Evolutionary conservation across 1,140 invertebrate species (phyloP).

Genomic region (Drosophila elegans): DNA sequence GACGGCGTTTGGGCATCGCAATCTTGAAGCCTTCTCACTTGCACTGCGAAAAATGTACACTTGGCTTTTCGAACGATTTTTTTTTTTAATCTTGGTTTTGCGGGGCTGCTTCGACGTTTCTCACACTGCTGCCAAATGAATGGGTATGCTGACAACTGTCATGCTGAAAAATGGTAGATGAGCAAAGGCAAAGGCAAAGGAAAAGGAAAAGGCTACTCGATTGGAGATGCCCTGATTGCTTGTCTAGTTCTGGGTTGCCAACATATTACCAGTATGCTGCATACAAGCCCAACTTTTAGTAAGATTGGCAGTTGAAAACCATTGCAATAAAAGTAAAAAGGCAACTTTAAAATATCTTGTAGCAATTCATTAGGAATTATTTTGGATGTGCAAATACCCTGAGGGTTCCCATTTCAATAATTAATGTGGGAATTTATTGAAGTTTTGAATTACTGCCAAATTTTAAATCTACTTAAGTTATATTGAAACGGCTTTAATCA

Average conservation of each 20-base stretch:
- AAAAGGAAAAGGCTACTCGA: neutral
- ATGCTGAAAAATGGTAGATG: neutral
- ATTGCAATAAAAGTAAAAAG: too few species aligned
- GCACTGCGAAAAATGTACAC: neutral
- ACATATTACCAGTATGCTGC: too few species aligned
- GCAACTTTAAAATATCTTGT: too few species aligned
- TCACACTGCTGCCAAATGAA: conserved; percentile 11
- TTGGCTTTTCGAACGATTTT: conserved; percentile 5
- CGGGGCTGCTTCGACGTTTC: neutral
- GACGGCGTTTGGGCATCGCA: neutral
- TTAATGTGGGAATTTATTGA: too few species aligned
- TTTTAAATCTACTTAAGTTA: too few species aligned
- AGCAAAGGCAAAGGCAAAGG: neutral
- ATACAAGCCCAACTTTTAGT: too few species aligned
- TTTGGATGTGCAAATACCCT: too few species aligned
- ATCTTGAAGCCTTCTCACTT: neutral
- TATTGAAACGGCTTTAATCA: too few species aligned
- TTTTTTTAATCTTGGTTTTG: neutral
- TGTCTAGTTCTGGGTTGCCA: neutral
- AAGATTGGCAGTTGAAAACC: too few species aligned
- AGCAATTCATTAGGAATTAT: too few species aligned
- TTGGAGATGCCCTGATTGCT: neutral
- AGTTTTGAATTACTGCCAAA: too few species aligned
- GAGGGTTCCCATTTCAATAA: too few species aligned
- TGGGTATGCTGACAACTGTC: neutral